These are phyloP conservation scores for Grus americana DNA, from an alignment of 2,113 vertebrate species.

Conservation along the genomic window DNA sequence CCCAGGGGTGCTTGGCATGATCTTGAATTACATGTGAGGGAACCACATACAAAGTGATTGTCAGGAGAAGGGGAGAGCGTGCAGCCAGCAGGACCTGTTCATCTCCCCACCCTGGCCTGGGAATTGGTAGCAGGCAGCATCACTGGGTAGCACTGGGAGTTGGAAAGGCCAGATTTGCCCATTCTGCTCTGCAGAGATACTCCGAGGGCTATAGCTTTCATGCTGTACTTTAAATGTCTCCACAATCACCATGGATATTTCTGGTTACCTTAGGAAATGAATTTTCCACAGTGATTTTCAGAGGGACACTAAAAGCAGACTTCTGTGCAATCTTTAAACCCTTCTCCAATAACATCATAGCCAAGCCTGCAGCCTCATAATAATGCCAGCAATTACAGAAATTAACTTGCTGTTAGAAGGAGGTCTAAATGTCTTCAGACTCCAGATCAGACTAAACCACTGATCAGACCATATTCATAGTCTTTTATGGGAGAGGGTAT, in stretches of 20 bases:
- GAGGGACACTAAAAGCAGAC: not conserved
- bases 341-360: not conserved
- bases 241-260: not conserved
- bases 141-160: not conserved
- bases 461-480: not conserved
- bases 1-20: not conserved
- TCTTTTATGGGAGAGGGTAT: not conserved
- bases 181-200: not conserved
- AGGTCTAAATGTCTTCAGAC: not conserved
- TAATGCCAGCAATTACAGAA: slow-evolving; percentile 4
- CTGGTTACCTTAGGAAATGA: slow-evolving; percentile 18
- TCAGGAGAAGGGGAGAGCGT: not conserved
- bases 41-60: rapidly evolving
- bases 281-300: slow-evolving; percentile 18
- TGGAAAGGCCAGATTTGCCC: not conserved
- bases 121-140: not conserved
- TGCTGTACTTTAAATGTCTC: not conserved
- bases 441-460: not conserved
- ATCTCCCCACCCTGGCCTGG: not conserved
- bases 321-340: not conserved
- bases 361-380: not conserved
- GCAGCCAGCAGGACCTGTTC: not conserved
- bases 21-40: not conserved
- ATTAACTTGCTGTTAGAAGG: not conserved
- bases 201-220: not conserved